These are phyloP conservation scores for Phalloptychus januarius DNA, from an alignment of 2,797 vertebrate genomes.

Conservation along the genomic window DNA sequence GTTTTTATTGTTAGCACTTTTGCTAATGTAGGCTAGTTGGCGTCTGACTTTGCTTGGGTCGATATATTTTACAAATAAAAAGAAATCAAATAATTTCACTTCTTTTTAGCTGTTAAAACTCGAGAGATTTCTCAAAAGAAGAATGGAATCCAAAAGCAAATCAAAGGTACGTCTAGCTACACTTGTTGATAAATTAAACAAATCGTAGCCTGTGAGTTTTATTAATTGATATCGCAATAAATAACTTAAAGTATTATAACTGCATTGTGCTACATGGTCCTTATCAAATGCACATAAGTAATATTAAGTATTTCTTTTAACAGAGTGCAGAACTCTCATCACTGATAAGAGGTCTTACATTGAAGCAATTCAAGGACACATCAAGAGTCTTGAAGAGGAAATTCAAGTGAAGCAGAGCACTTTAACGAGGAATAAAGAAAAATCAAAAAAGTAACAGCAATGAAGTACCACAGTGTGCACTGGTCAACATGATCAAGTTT, in stretches of 20 bases:
- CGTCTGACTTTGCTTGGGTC: no score
- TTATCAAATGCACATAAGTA: not conserved
- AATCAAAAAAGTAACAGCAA: conserved; percentile 67
- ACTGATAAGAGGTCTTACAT: conserved; percentile 64
- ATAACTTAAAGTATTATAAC: not conserved
- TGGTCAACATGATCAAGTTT: not conserved
- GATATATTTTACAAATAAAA: not conserved
- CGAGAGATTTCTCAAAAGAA: conserved; percentile 72
- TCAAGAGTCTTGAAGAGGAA: conserved; percentile 69
- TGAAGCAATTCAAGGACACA: conserved; percentile 41
- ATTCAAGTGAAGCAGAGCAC: conserved; percentile 63
- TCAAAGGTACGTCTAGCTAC: conserved; percentile 56
- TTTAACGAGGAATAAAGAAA: conserved; percentile 61
- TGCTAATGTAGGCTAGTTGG: conserved; percentile 7
- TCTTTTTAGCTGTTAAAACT: conserved; percentile 63
- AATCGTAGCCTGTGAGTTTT: not conserved
- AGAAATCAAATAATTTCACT: not conserved
- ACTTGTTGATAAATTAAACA: not conserved
- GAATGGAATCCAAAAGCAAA: conserved; percentile 67
- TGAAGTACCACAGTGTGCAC: not conserved
- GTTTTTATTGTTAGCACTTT: not conserved
- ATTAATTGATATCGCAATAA: no score
- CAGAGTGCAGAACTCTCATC: conserved; percentile 69
- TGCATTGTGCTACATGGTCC: not conserved
- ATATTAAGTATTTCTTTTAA: conserved; percentile 1